phyloP scores from a whole-genome alignment of 2,113 vertebrate genomes.

The Dendrocopos noguchii region DNA sequence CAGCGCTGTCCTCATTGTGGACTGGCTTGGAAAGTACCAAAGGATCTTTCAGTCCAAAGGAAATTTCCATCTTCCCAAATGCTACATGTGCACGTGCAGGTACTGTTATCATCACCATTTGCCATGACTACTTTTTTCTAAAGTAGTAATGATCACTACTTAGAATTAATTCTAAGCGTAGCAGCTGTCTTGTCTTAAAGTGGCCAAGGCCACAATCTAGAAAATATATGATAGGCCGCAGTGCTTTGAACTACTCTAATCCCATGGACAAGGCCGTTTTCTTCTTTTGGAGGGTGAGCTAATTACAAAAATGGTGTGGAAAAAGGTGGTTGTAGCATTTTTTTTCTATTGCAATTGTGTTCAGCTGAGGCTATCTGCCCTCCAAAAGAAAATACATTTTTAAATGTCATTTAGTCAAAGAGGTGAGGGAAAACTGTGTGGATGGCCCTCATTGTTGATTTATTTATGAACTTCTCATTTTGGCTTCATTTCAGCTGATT shows the following conservation, averaged over 20 bases:
- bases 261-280: neutral
- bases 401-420: neutral
- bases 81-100: neutral
- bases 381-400: neutral
- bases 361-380: neutral
- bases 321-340: neutral
- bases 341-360: neutral
- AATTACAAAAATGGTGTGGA: neutral
- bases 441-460: neutral
- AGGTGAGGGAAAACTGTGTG: neutral
- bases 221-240: neutral
- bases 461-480: neutral
- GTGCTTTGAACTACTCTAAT: neutral
- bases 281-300: neutral
- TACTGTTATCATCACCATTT: neutral
- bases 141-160: neutral
- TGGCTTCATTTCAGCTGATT: neutral
- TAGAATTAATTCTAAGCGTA: neutral
- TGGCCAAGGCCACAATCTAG: neutral
- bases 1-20: neutral
- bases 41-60: neutral
- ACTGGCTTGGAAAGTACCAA: neutral
- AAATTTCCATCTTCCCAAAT: neutral
- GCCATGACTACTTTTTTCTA: neutral
- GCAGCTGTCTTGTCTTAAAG: neutral